Base-by-base conservation (phyloP, 2,797 vertebrate species). In the Nannoperca australis region DNA sequence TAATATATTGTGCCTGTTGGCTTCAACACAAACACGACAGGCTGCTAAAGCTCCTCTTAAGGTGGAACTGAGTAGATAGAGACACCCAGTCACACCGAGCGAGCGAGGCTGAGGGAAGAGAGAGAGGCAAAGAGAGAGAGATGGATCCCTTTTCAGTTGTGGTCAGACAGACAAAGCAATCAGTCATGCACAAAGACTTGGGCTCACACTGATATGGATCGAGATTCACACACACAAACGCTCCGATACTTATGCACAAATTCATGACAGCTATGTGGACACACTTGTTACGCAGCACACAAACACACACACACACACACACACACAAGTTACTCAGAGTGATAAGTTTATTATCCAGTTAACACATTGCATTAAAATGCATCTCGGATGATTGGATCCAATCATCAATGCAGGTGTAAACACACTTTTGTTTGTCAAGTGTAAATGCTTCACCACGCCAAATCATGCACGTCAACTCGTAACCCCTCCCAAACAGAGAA, bases 1-100 rank as follows among this genome's bases (percentile, higher is more conserved):
- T 95, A 95, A 96, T 96, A 95, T 94, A 95, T 95, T 95, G 95
- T 95, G 95, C 95, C 94, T 96, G 94, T 95, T 96, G 96, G 95
- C 95, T 96, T 96, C 92, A 96, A 95, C 92, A 96, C 95, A 95
- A 96, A 95, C 95, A 95, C 82, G 90, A 95, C 94, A 94, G 95
- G 93, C 94, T 95, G 94, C 94, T 93, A 92, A 92, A 91, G 91
- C 94, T 94, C 87, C 93, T 93, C 93, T 97, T 97, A 97, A 97
- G 96, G 96, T 97, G 96, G 97, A 95, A 88, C 95, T 61, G 89
- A 82, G 49, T 30, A 93, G 93, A 95, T 92, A 85, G 86, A 88
- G 82, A 83, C 79, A 75, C 27, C 50, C 70, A 74, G 77, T 79
- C 70, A 67, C 79, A 78, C 69, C 77, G 54, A 67, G 51, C 77